Evolutionary conservation across 2,113 vertebrate genomes (phyloP).

Genomic region (Penelope pileata): DNA sequence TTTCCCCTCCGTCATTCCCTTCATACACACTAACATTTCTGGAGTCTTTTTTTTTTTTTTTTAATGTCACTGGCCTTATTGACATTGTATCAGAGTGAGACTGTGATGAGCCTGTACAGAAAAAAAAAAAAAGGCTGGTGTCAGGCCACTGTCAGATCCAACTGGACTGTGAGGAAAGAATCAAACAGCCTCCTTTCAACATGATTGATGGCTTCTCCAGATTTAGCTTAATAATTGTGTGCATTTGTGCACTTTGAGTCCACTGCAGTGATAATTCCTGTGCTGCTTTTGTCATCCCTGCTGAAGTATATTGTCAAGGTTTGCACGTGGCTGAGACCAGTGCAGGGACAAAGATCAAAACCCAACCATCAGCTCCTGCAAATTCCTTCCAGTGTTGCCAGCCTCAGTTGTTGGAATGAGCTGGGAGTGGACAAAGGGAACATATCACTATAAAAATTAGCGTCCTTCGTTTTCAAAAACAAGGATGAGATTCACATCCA

Average conservation of each 20-base stretch:
- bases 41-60: background rate
- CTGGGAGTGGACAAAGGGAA: background rate
- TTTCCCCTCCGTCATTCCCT: background rate
- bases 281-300: background rate
- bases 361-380: background rate
- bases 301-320: background rate
- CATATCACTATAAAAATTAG: background rate
- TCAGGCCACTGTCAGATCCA: constrained; percentile 24
- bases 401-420: background rate
- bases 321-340: background rate
- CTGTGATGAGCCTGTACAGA: background rate
- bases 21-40: background rate
- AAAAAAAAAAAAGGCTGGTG: constrained; percentile 1
- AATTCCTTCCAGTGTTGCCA: background rate
- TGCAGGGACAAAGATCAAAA: background rate
- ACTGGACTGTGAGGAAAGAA: constrained; percentile 4
- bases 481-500: background rate
- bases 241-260: constrained; percentile 6
- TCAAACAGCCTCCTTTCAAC: constrained; percentile 1
- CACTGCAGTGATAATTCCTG: background rate
- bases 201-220: constrained; percentile 37
- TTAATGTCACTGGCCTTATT: background rate
- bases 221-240: constrained; percentile 40
- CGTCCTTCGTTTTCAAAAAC: background rate
- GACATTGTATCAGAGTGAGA: background rate